These are phyloP conservation scores for Macrosiphum euphorbiae DNA, from an alignment of 2,888 invertebrate species.

Conservation along the genomic window DNA sequence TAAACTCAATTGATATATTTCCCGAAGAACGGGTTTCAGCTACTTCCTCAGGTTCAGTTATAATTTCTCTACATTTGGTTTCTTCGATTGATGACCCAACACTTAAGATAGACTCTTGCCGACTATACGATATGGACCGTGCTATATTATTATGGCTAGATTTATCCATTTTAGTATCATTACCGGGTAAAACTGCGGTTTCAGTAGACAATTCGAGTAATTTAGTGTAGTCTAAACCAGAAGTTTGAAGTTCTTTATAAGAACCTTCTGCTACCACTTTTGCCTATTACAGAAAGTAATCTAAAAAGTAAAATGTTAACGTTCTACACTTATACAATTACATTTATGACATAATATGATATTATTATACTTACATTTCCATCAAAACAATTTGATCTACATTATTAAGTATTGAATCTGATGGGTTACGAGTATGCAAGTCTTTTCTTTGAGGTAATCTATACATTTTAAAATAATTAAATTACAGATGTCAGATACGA, in stretches of 20 bases:
- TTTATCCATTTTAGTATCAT: constrained; percentile 63
- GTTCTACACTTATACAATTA: not conserved
- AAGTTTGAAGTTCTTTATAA: constrained; percentile 79
- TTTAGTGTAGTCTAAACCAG: constrained; percentile 83
- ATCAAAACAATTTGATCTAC: constrained; percentile 75
- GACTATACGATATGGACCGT: not conserved
- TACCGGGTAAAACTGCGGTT: constrained; percentile 69
- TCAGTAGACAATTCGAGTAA: constrained; percentile 73
- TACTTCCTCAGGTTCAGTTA: constrained; percentile 66
- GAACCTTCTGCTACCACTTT: constrained; percentile 73
- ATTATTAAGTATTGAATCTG: constrained; percentile 83
- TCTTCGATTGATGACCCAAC: not conserved
- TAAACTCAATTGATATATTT: constrained; percentile 72
- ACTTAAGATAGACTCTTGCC: not conserved
- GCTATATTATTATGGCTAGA: not conserved
- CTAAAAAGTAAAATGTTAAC: not conserved
- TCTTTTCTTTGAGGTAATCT: constrained; percentile 76
- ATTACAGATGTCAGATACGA: not conserved
- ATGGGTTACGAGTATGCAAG: constrained; percentile 84
- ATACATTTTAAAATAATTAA: constrained; percentile 67
- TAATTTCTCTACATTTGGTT: not conserved
- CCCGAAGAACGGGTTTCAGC: constrained; percentile 77
- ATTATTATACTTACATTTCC: constrained; percentile 70
- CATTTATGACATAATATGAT: not conserved
- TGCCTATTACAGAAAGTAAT: constrained; percentile 69